Conservation (phyloP, 2,888 invertebrate species). For the Pyralis farinalis region DNA sequence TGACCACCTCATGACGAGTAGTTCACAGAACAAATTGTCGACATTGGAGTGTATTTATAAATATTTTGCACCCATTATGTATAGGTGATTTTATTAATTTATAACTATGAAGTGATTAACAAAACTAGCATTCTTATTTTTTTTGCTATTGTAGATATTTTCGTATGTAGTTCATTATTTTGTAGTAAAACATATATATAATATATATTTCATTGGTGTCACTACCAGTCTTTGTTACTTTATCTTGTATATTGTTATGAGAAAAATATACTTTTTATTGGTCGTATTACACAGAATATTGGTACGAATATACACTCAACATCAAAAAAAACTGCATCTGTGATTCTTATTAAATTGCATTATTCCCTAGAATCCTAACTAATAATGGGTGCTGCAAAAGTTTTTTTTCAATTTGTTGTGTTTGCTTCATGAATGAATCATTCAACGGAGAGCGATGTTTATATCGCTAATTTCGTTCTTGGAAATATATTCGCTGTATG, state of each 20-base stretch:
- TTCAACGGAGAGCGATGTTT: no score
- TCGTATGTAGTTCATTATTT: slow-evolving; percentile 46
- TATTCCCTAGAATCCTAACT: no score
- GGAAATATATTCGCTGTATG: no score
- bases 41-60: slow-evolving; percentile 37
- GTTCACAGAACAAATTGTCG: slow-evolving; percentile 33
- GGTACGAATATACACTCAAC: slow-evolving; percentile 37
- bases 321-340: no score
- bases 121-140: slow-evolving; percentile 22
- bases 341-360: no score
- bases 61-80: slow-evolving; percentile 48
- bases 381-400: no score
- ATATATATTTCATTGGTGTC: slow-evolving; percentile 34
- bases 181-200: slow-evolving; percentile 36
- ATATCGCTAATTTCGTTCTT: no score
- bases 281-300: slow-evolving; percentile 57
- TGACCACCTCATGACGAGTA: slow-evolving; percentile 13
- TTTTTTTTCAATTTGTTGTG: no score
- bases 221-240: slow-evolving; percentile 45
- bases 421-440: no score
- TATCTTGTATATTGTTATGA: slow-evolving; percentile 61
- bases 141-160: slow-evolving; percentile 45
- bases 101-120: slow-evolving; percentile 29
- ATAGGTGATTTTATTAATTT: slow-evolving; percentile 38
- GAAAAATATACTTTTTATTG: slow-evolving; percentile 47